Evolutionary conservation across 2,113 vertebrate species (phyloP).

Genomic region (Marmota monax): DNA sequence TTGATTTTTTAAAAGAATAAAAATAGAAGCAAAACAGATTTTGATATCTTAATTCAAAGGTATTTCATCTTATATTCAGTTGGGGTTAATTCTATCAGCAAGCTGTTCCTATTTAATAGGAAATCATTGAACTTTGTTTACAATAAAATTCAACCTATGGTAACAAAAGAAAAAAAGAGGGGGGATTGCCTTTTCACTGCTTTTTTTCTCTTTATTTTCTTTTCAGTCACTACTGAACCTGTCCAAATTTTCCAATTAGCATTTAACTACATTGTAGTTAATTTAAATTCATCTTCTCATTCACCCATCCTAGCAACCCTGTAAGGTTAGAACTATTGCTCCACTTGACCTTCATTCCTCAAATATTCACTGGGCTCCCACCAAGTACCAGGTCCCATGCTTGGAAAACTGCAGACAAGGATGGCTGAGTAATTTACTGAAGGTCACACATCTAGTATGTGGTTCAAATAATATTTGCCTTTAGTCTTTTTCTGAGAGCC

Average conservation of each 20-base stretch:
- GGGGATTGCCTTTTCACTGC: background rate
- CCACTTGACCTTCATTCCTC: background rate
- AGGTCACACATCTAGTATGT: background rate
- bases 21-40: background rate
- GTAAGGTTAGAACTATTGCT: background rate
- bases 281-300: background rate
- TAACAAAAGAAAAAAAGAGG: background rate
- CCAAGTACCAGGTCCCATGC: too few species aligned
- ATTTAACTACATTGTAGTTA: background rate
- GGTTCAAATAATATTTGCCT: background rate
- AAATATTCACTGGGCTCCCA: too few species aligned
- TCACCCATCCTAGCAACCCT: background rate
- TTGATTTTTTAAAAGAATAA: background rate
- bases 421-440: conserved; percentile 1
- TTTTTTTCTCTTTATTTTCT: conserved; percentile 25
- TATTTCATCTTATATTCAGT: background rate
- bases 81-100: background rate
- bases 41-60: conserved; percentile 20
- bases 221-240: background rate
- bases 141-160: background rate
- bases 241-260: background rate
- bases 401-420: background rate
- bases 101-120: background rate
- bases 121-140: conserved; percentile 18
- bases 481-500: background rate